Evolutionary conservation across 2,113 vertebrate species (phyloP).

Genomic region (Malurus alboscapulatus): DNA sequence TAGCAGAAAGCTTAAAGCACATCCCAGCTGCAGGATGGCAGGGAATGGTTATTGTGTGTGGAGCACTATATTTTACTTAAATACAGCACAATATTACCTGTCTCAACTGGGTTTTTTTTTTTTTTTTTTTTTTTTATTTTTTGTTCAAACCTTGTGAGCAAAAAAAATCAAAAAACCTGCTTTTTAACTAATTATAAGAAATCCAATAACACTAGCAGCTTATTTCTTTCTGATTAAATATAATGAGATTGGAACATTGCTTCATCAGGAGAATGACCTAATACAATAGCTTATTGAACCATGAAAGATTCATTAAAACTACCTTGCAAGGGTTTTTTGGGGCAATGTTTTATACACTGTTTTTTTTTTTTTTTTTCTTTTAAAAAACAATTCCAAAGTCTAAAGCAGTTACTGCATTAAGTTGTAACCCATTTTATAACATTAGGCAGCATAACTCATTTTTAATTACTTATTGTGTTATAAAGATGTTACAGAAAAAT

Average conservation of each 20-base stretch:
- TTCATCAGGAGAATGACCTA: conserved; percentile 37
- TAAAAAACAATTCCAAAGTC: not conserved
- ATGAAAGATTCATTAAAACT: conserved; percentile 50
- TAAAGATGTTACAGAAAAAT: not conserved
- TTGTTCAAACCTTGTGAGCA: not conserved
- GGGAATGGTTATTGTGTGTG: not conserved
- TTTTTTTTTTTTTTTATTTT: not conserved
- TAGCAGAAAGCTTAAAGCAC: not conserved
- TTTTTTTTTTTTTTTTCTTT: not conserved
- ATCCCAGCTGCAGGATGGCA: not conserved
- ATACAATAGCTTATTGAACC: conserved; percentile 41
- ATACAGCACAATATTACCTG: not conserved
- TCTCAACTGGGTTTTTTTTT: not conserved
- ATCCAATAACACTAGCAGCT: not conserved
- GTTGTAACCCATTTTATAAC: not conserved
- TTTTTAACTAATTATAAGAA: conserved; percentile 47
- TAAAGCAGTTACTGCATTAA: not conserved
- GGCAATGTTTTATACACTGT: not conserved
- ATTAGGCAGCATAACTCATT: not conserved
- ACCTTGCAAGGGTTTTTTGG: not conserved
- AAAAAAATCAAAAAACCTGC: not conserved
- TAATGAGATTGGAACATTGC: conserved; percentile 9
- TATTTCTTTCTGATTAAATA: conserved; percentile 14
- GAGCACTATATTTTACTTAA: not conserved
- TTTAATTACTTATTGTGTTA: not conserved